Percentiles rank a stretch among this genome's conserved stretches.
phyloP scores from a whole-genome alignment of 2,888 invertebrate genomes.

The Helleia helle region DNA sequence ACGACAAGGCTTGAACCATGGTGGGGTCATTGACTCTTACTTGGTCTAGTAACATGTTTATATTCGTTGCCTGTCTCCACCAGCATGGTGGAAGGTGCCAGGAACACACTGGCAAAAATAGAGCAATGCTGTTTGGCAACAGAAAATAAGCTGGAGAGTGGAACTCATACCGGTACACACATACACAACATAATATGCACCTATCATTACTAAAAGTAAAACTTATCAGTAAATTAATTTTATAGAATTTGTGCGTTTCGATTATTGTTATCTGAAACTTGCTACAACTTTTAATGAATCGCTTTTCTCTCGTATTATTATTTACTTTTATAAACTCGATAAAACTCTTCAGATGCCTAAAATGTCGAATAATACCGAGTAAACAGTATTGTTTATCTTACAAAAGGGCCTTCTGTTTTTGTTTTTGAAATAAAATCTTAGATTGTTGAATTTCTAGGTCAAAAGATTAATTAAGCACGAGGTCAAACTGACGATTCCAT shows the following conservation, averaged over 20 bases:
- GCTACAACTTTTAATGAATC: conserved; percentile 6
- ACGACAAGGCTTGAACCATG: too few species aligned
- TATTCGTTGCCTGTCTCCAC: too few species aligned
- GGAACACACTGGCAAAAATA: too few species aligned
- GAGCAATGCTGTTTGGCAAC: too few species aligned
- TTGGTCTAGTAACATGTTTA: too few species aligned
- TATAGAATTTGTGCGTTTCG: not conserved
- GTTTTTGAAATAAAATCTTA: not conserved
- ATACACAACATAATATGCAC: not conserved
- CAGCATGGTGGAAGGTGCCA: too few species aligned
- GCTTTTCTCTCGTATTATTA: conserved; percentile 5
- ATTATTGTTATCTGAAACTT: not conserved
- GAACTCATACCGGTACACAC: too few species aligned
- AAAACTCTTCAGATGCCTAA: not conserved
- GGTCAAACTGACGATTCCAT: not conserved
- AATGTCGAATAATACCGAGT: not conserved
- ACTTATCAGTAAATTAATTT: not conserved
- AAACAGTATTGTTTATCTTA: conserved; percentile 7
- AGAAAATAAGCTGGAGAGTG: too few species aligned
- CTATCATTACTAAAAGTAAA: not conserved
- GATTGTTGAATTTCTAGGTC: not conserved
- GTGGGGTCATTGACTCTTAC: too few species aligned
- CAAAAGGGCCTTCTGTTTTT: not conserved
- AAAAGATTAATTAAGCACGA: not conserved
- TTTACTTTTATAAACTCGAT: conserved; percentile 4